Percentiles rank a stretch among this genome's conserved stretches.
phyloP scores from a whole-genome alignment of 2,888 invertebrate genomes.

The Sussaba pulchella region DNA sequence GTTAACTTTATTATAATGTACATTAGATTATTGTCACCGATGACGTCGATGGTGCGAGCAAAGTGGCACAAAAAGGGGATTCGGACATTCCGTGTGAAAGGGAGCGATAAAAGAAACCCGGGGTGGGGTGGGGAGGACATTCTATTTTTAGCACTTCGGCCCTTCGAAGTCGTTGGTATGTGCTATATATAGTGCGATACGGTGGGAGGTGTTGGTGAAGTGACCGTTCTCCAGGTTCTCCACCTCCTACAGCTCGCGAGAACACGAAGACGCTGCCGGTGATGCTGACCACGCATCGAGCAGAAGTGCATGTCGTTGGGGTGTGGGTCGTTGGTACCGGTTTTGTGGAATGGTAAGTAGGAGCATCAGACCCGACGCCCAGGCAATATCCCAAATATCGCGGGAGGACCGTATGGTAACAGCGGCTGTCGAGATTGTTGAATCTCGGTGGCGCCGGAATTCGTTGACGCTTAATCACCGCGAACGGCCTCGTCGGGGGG shows the following conservation, averaged over 20 bases:
- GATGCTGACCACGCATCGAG: constrained; percentile 20
- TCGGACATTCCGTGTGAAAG: not conserved
- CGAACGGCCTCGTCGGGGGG: constrained; percentile 42
- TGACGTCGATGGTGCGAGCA: constrained; percentile 16
- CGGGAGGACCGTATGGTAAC: constrained; percentile 35
- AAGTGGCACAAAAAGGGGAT: not conserved
- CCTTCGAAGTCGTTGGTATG: constrained; percentile 69
- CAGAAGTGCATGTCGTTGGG: constrained; percentile 34
- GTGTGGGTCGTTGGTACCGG: constrained; percentile 77
- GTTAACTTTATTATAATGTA: not conserved
- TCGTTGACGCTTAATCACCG: constrained; percentile 70
- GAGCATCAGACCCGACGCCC: constrained; percentile 27
- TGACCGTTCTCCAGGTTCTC: constrained; percentile 39
- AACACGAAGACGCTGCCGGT: constrained; percentile 10
- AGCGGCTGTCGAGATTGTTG: constrained; percentile 60
- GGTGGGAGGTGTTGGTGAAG: constrained; percentile 68
- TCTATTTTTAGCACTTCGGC: constrained; percentile 60
- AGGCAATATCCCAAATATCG: constrained; percentile 56
- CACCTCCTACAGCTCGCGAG: constrained; percentile 3
- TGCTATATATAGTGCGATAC: constrained; percentile 76
- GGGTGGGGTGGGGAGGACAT: constrained; percentile 3
- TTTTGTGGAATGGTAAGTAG: constrained; percentile 75
- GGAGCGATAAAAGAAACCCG: constrained; percentile 46
- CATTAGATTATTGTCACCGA: not conserved
- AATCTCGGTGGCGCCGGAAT: constrained; percentile 74